A percentile compares a stretch with the other conserved stretches of the same genome.
These are phyloP conservation scores for Dendrolimus punctatus DNA, from an alignment of 1,140 invertebrate species.

Conservation along the genomic window DNA sequence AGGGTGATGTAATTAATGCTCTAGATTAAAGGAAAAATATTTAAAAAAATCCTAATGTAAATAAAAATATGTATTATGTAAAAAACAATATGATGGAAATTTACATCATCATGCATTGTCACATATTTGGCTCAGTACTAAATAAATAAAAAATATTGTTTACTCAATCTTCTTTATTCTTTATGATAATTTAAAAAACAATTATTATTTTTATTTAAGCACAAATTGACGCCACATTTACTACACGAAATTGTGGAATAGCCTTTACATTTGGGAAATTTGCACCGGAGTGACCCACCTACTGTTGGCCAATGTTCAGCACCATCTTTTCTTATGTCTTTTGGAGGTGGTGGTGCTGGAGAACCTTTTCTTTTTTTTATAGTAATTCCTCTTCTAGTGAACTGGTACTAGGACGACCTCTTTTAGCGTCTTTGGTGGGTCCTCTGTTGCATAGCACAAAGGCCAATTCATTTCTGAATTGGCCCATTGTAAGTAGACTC, in stretches of 20 bases:
- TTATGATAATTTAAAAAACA: conserved; percentile 36
- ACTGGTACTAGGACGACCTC: conserved; percentile 24
- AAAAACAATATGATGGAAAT: conserved; percentile 30
- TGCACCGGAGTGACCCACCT: conserved; percentile 27
- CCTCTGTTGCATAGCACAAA: conserved; percentile 23
- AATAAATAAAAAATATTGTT: conserved; percentile 23
- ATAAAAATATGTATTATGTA: conserved; percentile 12
- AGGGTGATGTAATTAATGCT: conserved; percentile 25
- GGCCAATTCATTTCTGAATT: conserved; percentile 30
- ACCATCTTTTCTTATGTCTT: conserved; percentile 31
- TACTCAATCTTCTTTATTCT: conserved; percentile 20
- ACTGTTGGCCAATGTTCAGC: conserved; percentile 29
- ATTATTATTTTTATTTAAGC: conserved; percentile 36
- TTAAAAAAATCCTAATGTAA: conserved; percentile 11
- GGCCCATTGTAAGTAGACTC: conserved; percentile 24
- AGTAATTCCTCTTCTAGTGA: conserved; percentile 20
- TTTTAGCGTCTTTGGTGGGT: conserved; percentile 27
- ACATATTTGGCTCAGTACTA: conserved; percentile 30
- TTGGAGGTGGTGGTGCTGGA: conserved; percentile 16
- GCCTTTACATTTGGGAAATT: conserved; percentile 33
- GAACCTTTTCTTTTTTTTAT: conserved; percentile 26
- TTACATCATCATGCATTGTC: conserved; percentile 18
- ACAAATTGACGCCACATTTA: conserved; percentile 30
- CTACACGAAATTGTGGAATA: conserved; percentile 24
- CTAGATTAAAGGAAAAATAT: conserved; percentile 16